Evolutionary conservation across 2,888 invertebrate genomes (phyloP), one percentile per base, ranked within the genome.

Genomic region (Fragum sueziense): DNA sequence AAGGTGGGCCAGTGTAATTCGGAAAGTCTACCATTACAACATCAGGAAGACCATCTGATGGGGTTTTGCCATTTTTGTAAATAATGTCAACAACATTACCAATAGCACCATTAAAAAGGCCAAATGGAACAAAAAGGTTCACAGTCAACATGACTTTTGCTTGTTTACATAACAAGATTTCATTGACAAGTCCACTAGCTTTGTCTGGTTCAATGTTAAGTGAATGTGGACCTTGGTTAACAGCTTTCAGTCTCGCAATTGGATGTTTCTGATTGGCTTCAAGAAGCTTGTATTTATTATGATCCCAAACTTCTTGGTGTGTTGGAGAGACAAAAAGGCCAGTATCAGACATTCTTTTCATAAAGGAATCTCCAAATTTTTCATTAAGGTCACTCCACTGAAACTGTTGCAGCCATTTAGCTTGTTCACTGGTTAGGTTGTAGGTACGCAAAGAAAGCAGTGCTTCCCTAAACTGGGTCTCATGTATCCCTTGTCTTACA

Each of bases 1-100:
- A 87, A 25, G 80, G 68, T 37, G 87, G 85, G 31, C 85, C 87
- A 37, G 79, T 82, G 54, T 87, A 87, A n/a, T 41, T 73, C 25
- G 29, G 20, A 59, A 84, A 83, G 25, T 74, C 34, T 20, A 84
- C 84, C 74, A 85, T 79, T 17, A 85, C 80, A 65, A 75, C 79
- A 68, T 73, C 69, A 54, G 82, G 77, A n/a, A n/a, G n/a, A n/a
- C n/a, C n/a, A n/a, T n/a, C n/a, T n/a, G n/a, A n/a, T n/a, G n/a
- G n/a, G n/a, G n/a, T n/a, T n/a, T n/a, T n/a, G n/a, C n/a, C n/a
- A n/a, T n/a, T n/a, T n/a, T n/a, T n/a, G n/a, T n/a, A n/a, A n/a
- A 78, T 70, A 2, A 79, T 83, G 52, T 85, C 82, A 11, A 73
- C 34, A 31, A 85, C 79, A 54, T 6, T 75, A 0, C 84, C 87